These are phyloP conservation scores for Trachelus iudaicus DNA, from an alignment of 2,888 invertebrate genomes.

Conservation along the genomic window DNA sequence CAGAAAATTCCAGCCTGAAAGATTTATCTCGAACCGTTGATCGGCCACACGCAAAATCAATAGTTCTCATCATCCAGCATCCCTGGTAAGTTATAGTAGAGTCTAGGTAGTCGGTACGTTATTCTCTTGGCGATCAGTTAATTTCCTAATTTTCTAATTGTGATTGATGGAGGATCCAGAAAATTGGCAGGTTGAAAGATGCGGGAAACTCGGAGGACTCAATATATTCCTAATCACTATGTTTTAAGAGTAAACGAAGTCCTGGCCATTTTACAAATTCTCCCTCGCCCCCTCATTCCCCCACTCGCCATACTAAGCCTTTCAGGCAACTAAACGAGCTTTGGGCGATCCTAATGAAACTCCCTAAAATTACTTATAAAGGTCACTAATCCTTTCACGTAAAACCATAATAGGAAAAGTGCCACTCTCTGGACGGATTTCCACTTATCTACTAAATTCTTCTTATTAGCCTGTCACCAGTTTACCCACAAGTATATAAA, in stretches of 20 bases:
- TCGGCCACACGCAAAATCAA: conserved; percentile 29
- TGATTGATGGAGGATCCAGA: conserved; percentile 18
- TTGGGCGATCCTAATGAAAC: background rate
- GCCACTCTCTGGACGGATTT: background rate
- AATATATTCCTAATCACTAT: background rate
- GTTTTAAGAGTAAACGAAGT: background rate
- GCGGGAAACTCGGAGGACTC: background rate
- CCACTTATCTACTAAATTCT: background rate
- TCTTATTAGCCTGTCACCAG: background rate
- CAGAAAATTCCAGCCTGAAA: conserved; percentile 34
- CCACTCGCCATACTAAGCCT: background rate
- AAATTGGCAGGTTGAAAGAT: conserved; percentile 17
- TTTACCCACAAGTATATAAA: background rate
- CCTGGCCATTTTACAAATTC: background rate
- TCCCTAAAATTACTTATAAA: background rate
- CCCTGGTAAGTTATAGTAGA: conserved; percentile 2
- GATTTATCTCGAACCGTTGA: conserved; percentile 29
- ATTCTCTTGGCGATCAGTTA: conserved; percentile 5
- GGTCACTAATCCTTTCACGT: background rate
- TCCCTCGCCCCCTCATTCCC: background rate
- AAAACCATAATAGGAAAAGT: background rate
- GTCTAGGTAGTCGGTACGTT: conserved; percentile 5
- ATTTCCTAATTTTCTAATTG: conserved; percentile 21
- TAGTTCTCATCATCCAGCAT: conserved; percentile 9
- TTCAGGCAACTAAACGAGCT: background rate